phyloP scores from a whole-genome alignment of 2,113 vertebrate species.

The Bungarus multicinctus region DNA sequence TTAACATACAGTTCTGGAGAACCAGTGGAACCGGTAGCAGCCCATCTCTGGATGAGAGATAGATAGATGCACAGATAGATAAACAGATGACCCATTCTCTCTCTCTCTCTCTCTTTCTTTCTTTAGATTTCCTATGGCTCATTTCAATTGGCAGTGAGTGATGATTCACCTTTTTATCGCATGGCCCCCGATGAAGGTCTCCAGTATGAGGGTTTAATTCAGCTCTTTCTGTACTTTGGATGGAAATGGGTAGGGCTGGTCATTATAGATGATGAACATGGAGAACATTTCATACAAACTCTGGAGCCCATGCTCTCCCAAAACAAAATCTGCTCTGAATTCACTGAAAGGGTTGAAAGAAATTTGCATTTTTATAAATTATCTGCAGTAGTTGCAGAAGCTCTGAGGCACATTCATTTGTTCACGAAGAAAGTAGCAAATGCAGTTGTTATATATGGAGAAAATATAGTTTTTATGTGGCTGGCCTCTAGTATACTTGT shows the following conservation, averaged over 20 bases:
- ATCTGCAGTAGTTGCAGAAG: accelerated
- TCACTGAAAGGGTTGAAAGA: not conserved
- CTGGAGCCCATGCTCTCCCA: not conserved
- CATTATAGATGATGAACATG: not conserved
- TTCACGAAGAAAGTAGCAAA: not conserved
- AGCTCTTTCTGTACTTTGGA: not conserved
- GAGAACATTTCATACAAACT: not conserved
- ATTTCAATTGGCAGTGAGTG: not conserved
- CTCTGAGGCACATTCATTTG: not conserved
- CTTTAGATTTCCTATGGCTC: not conserved
- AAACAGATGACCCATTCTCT: too few species aligned
- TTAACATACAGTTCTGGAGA: too few species aligned
- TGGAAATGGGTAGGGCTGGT: not conserved
- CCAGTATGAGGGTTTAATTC: not conserved
- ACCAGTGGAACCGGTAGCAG: too few species aligned
- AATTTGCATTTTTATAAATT: not conserved
- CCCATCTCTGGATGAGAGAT: too few species aligned
- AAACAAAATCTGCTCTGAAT: not conserved
- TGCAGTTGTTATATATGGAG: not conserved
- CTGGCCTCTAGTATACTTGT: not conserved
- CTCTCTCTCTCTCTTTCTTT: not conserved
- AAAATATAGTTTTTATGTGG: not conserved
- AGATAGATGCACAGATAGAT: too few species aligned
- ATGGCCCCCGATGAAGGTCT: not conserved
- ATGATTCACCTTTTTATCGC: not conserved